Base-by-base conservation (phyloP, 2,797 vertebrate species). In the Labroides dimidiatus region DNA sequence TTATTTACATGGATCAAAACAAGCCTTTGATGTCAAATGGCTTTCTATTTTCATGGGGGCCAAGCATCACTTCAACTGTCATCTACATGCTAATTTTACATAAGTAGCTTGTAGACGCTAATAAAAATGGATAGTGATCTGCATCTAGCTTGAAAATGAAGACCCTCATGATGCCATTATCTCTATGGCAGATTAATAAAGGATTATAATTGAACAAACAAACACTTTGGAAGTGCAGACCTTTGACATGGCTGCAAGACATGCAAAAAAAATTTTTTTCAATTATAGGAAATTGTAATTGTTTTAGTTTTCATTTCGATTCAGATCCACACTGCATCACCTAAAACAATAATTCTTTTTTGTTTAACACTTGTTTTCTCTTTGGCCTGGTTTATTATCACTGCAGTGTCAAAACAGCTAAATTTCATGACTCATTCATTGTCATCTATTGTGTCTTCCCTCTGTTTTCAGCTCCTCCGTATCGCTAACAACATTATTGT, bases 11-110 rank as follows among this genome's bases (percentile, higher is more conserved):
- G 41, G 36, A 60, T 51, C 37, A 39, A 44, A 49, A 64, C 42
- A 51, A 10, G 37, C 5, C 16, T 57, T 16, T 64, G 17, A 68
- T 55, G 47, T 53, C 17, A 41, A 62, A 65, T 62, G 10, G 24
- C 41, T 68, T 63, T 0, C 54, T 37, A 3, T 64, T 61, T 73
- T 45, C 53, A 45, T 21, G 47, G 20, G 55, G 42, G 27, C 10
- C 42, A 58, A 70, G 20, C 15, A 37, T n/a, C 50, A 44, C 15
- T 36, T 16, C 6, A 50, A 11, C 8, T 30, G n/a, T n/a, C 37
- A 64, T 49, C 14, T 33, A 56, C 24, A 44, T 16, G 52, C 42
- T n/a, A 19, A 73, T 62, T 62, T 17, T 14, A 39, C 0, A 45
- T 55, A 1, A 23, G 20, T 6, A 49, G 21, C 21, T 24, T 16